These are phyloP conservation scores for Meriones unguiculatus DNA, from an alignment of 2,113 vertebrate genomes.

Conservation along the genomic window DNA sequence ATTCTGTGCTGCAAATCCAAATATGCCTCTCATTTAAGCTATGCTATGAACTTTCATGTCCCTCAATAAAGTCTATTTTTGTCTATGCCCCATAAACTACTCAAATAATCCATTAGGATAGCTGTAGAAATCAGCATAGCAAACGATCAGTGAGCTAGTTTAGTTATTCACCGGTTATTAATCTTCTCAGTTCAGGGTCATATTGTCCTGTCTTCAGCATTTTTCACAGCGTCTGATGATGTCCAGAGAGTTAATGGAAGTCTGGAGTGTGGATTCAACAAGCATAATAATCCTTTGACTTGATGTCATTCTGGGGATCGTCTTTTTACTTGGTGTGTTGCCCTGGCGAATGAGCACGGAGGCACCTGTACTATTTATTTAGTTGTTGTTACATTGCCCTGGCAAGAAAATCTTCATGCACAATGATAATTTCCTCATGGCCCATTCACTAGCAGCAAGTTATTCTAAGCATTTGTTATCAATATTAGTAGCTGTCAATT, in stretches of 20 bases:
- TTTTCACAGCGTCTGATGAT: conserved; percentile 61
- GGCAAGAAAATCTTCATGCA: not conserved
- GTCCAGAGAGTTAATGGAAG: conserved; percentile 47
- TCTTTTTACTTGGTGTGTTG: conserved; percentile 9
- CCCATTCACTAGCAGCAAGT: not conserved
- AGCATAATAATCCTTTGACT: conserved; percentile 38
- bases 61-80: conserved; percentile 58
- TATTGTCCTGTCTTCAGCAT: conserved; percentile 72
- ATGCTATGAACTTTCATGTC: conserved; percentile 11
- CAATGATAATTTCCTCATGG: not conserved
- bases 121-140: conserved; percentile 78
- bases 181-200: conserved; percentile 75
- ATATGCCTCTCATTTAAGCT: conserved; percentile 5
- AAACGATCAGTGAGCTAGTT: conserved; percentile 45
- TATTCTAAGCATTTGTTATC: conserved; percentile 31
- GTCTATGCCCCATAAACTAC: conserved; percentile 64
- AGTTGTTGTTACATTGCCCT: not conserved
- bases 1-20: conserved; percentile 1
- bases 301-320: not conserved
- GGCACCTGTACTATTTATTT: not conserved
- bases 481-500: not conserved
- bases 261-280: conserved; percentile 27
- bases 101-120: conserved; percentile 68
- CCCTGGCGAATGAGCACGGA: not conserved
- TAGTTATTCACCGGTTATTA: conserved; percentile 64